phyloP scores from a whole-genome alignment of 1,140 invertebrate species.

The Copidosoma floridanum region DNA sequence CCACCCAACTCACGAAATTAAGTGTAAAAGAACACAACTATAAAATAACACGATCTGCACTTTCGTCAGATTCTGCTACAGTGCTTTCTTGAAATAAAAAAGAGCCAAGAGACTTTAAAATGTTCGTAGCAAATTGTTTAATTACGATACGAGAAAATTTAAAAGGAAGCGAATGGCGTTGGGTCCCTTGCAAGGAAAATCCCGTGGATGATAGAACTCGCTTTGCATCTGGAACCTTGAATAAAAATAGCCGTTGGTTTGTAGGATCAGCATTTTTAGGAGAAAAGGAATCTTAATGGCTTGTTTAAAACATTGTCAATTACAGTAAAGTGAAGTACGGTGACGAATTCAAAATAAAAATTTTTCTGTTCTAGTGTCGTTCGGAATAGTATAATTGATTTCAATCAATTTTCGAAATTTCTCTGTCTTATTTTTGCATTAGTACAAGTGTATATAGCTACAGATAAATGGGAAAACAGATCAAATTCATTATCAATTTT shows the following conservation, averaged over 20 bases:
- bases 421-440: no score
- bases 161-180: conserved; percentile 41
- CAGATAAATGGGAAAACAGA: neutral
- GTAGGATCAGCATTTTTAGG: neutral
- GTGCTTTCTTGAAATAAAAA: conserved; percentile 38
- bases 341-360: no score
- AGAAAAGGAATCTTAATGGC: neutral
- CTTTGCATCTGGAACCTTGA: neutral
- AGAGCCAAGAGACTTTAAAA: neutral
- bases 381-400: no score
- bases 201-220: conserved; percentile 43
- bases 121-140: neutral
- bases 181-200: conserved; percentile 48
- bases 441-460: no score
- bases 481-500: neutral
- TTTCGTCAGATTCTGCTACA: conserved; percentile 29
- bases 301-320: no score
- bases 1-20: neutral
- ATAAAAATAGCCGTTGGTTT: neutral
- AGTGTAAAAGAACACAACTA: neutral
- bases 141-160: conserved; percentile 13
- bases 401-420: no score
- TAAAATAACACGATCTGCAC: neutral
- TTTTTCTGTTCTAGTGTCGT: no score
- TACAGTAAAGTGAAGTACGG: no score